phyloP scores from a whole-genome alignment of 2,888 invertebrate genomes.

The Agrotis segetum region DNA sequence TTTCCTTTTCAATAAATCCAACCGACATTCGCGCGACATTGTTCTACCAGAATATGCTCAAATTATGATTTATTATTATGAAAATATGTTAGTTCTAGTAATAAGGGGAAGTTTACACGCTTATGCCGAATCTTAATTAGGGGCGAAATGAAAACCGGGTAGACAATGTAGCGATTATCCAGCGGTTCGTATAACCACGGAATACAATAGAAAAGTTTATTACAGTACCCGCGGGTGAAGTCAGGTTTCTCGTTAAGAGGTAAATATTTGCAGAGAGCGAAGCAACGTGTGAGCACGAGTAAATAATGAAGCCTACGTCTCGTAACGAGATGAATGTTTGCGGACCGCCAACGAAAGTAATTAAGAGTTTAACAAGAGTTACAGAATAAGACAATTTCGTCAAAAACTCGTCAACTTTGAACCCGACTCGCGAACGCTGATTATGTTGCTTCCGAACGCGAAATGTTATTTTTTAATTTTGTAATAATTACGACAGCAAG shows the following conservation, averaged over 20 bases:
- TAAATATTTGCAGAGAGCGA: slow-evolving; percentile 85
- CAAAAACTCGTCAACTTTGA: slow-evolving; percentile 71
- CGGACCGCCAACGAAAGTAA: slow-evolving; percentile 87
- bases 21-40: slow-evolving; percentile 65
- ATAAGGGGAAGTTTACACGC: slow-evolving; percentile 55
- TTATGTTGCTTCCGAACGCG: slow-evolving; percentile 46
- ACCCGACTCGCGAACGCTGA: slow-evolving; percentile 58
- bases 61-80: slow-evolving; percentile 68
- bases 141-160: slow-evolving; percentile 68
- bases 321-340: slow-evolving; percentile 88
- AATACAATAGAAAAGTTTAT: slow-evolving; percentile 88
- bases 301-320: slow-evolving; percentile 88
- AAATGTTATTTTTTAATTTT: slow-evolving; percentile 27
- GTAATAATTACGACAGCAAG: slow-evolving; percentile 3
- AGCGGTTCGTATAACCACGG: slow-evolving; percentile 72
- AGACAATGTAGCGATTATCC: slow-evolving; percentile 68
- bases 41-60: slow-evolving; percentile 64
- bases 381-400: slow-evolving; percentile 80
- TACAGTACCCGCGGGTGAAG: slow-evolving; percentile 83
- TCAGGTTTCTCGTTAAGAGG: slow-evolving; percentile 87
- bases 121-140: slow-evolving; percentile 73
- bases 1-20: slow-evolving; percentile 84
- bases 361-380: slow-evolving; percentile 87
- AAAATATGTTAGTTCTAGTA: slow-evolving; percentile 61
- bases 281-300: slow-evolving; percentile 83